A percentile compares a stretch with the other conserved stretches of the same genome.
Conservation (phyloP, 2,113 vertebrate genomes). For the Phalacrocorax carbo region DNA sequence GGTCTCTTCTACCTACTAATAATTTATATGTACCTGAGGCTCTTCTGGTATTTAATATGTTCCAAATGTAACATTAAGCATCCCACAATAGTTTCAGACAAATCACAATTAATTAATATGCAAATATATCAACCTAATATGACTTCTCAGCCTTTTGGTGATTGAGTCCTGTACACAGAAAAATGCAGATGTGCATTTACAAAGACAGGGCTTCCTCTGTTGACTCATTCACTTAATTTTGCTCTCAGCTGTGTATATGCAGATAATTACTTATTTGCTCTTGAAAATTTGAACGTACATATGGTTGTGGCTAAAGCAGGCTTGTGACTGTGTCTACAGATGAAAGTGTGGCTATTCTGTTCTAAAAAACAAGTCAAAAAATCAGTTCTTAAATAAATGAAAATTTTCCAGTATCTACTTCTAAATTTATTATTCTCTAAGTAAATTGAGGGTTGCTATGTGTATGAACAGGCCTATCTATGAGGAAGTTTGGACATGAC, state of each 20-base stretch:
- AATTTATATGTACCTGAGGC: neutral
- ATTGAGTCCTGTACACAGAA: neutral
- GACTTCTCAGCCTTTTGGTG: neutral
- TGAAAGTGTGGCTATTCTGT: neutral
- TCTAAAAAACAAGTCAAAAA: neutral
- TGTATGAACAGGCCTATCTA: neutral
- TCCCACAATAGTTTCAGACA: neutral
- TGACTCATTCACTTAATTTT: conserved; percentile 15
- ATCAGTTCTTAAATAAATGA: neutral
- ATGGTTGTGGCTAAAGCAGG: neutral
- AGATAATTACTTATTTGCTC: neutral
- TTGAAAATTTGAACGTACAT: neutral
- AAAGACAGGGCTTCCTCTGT: neutral
- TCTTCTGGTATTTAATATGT: neutral
- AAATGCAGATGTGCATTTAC: neutral
- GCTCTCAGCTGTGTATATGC: neutral
- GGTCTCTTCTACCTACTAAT: neutral
- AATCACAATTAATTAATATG: neutral
- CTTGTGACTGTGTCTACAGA: neutral
- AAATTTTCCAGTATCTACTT: neutral
- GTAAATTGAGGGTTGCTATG: neutral
- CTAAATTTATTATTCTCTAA: neutral
- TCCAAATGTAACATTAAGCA: neutral
- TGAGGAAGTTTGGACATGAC: neutral
- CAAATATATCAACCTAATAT: neutral